Percentiles rank a stretch among this genome's conserved stretches.
These are phyloP conservation scores for Trichacis sp. DNA, from an alignment of 2,888 invertebrate species.

Conservation along the genomic window DNA sequence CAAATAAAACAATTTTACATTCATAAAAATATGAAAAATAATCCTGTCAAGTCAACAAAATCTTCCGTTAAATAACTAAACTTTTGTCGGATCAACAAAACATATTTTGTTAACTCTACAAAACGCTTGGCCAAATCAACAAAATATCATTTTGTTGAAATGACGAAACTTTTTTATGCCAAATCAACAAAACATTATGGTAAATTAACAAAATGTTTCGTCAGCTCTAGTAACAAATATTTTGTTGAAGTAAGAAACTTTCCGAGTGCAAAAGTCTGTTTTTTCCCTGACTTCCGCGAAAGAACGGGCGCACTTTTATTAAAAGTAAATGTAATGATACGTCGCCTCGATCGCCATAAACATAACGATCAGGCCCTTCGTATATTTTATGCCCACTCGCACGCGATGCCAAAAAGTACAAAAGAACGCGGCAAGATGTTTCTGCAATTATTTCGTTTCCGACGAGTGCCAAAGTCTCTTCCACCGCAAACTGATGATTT, in stretches of 20 bases:
- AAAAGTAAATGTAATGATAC: constrained; percentile 7
- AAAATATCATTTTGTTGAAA: too few relatives aligned
- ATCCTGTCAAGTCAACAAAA: too few relatives aligned
- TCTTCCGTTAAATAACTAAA: too few relatives aligned
- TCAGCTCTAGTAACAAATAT: too few relatives aligned
- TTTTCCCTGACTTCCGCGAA: background rate
- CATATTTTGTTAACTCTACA: too few relatives aligned
- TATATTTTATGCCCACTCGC: constrained; percentile 3
- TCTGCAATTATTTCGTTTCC: constrained; percentile 57
- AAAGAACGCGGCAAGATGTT: constrained; percentile 16
- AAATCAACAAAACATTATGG: too few relatives aligned
- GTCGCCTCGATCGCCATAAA: constrained; percentile 2
- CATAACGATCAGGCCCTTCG: background rate
- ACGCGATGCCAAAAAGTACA: constrained; percentile 13
- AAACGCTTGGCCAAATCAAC: too few relatives aligned
- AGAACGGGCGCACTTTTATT: background rate
- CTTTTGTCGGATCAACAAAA: too few relatives aligned
- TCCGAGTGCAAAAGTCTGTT: background rate
- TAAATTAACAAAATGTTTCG: too few relatives aligned
- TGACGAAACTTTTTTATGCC: too few relatives aligned
- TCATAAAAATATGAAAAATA: too few relatives aligned
- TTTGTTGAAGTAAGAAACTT: background rate
- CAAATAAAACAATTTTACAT: too few relatives aligned
- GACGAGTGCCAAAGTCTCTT: constrained; percentile 53
- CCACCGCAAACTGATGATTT: constrained; percentile 52